Conservation (phyloP, 2,797 vertebrate genomes). For the Myiotriccus ornatus region DNA sequence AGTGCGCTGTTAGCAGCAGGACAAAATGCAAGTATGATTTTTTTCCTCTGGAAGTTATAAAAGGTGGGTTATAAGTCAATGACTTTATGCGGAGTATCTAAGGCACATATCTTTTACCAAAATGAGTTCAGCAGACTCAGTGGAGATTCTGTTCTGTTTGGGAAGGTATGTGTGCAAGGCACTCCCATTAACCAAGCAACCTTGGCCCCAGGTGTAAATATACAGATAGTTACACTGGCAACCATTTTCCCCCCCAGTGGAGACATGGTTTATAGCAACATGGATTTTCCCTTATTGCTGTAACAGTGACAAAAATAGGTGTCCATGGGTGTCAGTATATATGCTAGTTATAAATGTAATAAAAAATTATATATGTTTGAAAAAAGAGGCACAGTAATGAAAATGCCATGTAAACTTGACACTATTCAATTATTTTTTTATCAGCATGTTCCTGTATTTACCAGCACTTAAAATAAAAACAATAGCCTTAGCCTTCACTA, state of each 20-base stretch:
- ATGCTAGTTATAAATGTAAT: background rate
- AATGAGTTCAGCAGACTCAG: background rate
- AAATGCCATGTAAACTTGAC: background rate
- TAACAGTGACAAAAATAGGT: background rate
- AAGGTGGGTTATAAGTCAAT: background rate
- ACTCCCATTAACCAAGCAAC: background rate
- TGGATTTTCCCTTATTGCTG: background rate
- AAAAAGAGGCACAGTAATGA: background rate
- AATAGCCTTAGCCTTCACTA: background rate
- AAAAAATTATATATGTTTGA: background rate
- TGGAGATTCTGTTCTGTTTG: background rate
- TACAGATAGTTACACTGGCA: background rate
- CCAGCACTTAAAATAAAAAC: background rate
- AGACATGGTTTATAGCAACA: background rate
- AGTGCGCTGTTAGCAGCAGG: constrained; percentile 19
- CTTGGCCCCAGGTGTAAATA: background rate
- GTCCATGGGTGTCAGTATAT: background rate
- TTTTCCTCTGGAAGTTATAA: background rate
- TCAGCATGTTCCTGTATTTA: background rate
- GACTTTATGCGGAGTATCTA: background rate
- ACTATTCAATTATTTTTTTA: background rate
- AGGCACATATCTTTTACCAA: background rate
- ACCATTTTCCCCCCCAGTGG: background rate
- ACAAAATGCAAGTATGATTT: background rate
- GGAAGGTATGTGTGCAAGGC: background rate